These are phyloP conservation scores for Podotricha telesiphe DNA, from an alignment of 2,888 invertebrate species.

Conservation along the genomic window DNA sequence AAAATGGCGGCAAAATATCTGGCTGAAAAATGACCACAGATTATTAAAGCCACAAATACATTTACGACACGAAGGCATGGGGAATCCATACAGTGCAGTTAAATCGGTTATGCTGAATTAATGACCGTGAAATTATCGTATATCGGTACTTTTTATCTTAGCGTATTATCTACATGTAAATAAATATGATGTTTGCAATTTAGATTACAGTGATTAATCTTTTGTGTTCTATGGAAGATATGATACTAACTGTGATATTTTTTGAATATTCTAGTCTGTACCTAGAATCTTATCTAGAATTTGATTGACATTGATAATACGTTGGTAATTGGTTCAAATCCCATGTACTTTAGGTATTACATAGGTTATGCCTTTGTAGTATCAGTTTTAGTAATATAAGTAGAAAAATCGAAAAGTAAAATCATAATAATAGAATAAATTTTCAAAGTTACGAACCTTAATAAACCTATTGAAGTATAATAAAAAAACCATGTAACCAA, in stretches of 20 bases:
- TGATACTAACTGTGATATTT: background rate
- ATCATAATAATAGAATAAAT: no score
- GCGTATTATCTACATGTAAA: slow-evolving; percentile 33
- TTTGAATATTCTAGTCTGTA: background rate
- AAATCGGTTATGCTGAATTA: slow-evolving; percentile 23
- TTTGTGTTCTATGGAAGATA: slow-evolving; percentile 13
- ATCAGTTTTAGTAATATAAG: no score
- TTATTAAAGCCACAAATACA: background rate
- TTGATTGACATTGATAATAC: no score
- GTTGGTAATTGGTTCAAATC: no score
- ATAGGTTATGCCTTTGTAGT: no score
- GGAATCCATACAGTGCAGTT: background rate
- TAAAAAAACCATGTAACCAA: no score
- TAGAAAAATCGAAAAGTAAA: no score
- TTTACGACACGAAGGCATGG: background rate
- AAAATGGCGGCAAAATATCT: slow-evolving; percentile 7
- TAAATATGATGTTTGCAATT: slow-evolving; percentile 34
- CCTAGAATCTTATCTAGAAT: background rate
- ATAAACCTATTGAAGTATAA: no score
- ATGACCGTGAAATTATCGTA: slow-evolving; percentile 29
- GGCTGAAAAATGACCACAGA: slow-evolving; percentile 7
- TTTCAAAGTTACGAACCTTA: no score
- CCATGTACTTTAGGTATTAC: no score
- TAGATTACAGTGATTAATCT: slow-evolving; percentile 29
- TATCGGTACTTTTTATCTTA: slow-evolving; percentile 34